Percentiles rank a stretch among this genome's conserved stretches.
These are phyloP conservation scores for Eurystomus gularis DNA, from an alignment of 2,113 vertebrate genomes.

Conservation along the genomic window DNA sequence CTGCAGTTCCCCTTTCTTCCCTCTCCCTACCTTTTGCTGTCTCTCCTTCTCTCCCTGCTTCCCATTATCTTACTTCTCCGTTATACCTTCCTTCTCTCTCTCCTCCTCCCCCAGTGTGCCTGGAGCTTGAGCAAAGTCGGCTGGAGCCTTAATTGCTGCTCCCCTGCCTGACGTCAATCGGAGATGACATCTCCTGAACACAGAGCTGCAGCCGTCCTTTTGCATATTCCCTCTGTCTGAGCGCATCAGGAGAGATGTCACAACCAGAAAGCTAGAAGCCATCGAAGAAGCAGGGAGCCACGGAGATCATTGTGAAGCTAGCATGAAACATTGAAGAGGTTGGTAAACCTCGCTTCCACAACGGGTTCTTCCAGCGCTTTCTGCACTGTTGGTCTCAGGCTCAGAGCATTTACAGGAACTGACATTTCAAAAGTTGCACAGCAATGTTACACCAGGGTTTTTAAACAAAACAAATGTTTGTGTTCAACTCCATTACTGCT, in stretches of 20 bases:
- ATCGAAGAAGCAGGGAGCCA: constrained; percentile 11
- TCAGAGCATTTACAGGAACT: constrained; percentile 58
- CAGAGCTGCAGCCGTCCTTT: constrained; percentile 70
- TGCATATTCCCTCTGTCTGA: constrained; percentile 83
- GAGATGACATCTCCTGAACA: constrained; percentile 76
- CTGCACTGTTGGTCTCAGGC: constrained; percentile 51
- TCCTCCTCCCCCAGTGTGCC: constrained; percentile 35
- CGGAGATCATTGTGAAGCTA: constrained; percentile 35
- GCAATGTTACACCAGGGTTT: constrained; percentile 40
- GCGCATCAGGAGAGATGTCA: constrained; percentile 76
- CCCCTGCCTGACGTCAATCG: constrained; percentile 66
- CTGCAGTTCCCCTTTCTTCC: background rate
- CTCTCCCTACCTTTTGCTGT: background rate
- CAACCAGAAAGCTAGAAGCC: constrained; percentile 70
- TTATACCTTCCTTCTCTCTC: background rate
- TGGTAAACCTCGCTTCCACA: constrained; percentile 56
- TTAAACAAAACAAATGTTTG: constrained; percentile 70
- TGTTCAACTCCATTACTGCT: constrained; percentile 32
- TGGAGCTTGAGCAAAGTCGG: constrained; percentile 40
- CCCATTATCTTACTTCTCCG: background rate
- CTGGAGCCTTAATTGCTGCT: constrained; percentile 67
- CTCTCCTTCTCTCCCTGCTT: background rate
- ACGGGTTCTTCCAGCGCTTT: constrained; percentile 67
- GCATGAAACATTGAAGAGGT: constrained; percentile 56
- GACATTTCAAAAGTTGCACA: constrained; percentile 60